Base-by-base conservation (phyloP, 1,140 invertebrate genomes). In the Dryas iulia region DNA sequence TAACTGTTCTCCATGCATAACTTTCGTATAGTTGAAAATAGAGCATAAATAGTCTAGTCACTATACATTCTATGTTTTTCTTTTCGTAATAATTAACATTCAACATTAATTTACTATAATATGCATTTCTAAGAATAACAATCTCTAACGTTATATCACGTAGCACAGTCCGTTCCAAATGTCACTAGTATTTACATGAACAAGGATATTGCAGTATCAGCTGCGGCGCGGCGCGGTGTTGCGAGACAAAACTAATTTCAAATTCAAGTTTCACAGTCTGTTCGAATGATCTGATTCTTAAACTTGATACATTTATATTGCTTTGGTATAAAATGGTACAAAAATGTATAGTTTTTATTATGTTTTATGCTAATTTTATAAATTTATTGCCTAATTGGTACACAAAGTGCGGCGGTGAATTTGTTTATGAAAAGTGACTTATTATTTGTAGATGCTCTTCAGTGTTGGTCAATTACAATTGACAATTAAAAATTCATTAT, bases 201-300 rank as follows among this genome's bases (percentile, higher is more conserved):
- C 39, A 21, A 47, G 39, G 39, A 47, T 58, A 58, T 58, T 58
- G 56, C 56, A 26, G 39, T 47, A 47, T 18, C 39, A 47, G 39
- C 39, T 47, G 39, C 18, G 2, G 39, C n/a, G n/a, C n/a, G n/a
- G n/a, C n/a, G n/a, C 14, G 18, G 25, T 21, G 39, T 60, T 60
- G 59, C 33, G 35, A 63, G 61, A 56, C 52, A 64, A 64, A 64
- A 64, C 28, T 64, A 35, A 56, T 64, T 64, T 64, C 39, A 56
- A 53, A 54, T 64, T 64, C 39, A 18, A 47, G 14, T 21, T 18
- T 3, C 14, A 28, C n/a, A 0, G 7, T 58, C 56, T 0, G 24
- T 58, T 11, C 24, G 33, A 35, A 35, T 35, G 5, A 47, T 47
- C 14, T 47, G 39, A 47, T 47, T 47, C 7, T 2, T 8, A 10